Conservation (phyloP, 2,113 vertebrate genomes). For the Peromyscus leucopus region DNA sequence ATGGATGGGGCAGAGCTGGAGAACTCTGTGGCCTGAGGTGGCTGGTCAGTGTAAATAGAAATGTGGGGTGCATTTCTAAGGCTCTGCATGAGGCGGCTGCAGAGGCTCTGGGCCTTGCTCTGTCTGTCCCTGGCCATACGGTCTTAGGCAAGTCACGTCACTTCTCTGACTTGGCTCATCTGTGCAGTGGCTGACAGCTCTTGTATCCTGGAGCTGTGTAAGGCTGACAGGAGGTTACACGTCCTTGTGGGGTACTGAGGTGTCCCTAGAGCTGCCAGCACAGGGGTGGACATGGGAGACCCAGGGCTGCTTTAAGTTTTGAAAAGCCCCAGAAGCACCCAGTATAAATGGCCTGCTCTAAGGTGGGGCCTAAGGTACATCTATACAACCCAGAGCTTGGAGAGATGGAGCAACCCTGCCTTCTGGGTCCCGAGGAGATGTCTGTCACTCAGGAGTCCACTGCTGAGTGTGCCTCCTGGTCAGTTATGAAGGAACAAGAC, state of each 20-base stretch:
- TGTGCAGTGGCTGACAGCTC: background rate
- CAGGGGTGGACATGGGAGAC: background rate
- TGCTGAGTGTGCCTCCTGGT: slow-evolving; percentile 4
- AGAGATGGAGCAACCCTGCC: background rate
- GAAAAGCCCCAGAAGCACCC: background rate
- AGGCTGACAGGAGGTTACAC: background rate
- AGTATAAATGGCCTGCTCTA: background rate
- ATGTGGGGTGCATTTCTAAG: background rate
- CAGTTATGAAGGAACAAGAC: background rate
- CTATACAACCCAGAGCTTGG: background rate
- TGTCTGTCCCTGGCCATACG: background rate
- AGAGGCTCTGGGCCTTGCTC: background rate
- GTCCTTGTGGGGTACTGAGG: background rate
- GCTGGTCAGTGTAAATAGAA: background rate
- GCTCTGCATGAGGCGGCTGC: background rate
- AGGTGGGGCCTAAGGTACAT: background rate
- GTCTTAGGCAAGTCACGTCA: background rate
- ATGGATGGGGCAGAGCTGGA: background rate
- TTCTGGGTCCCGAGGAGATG: background rate
- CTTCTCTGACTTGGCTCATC: background rate
- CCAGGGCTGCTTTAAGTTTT: background rate
- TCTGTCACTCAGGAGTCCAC: background rate
- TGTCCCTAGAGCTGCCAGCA: background rate
- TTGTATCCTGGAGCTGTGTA: background rate
- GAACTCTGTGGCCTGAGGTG: background rate